Evolutionary conservation across 37 sponge, comb jelly and placozoan genomes (phyloP).

Genomic region (Sycon ciliatum): DNA sequence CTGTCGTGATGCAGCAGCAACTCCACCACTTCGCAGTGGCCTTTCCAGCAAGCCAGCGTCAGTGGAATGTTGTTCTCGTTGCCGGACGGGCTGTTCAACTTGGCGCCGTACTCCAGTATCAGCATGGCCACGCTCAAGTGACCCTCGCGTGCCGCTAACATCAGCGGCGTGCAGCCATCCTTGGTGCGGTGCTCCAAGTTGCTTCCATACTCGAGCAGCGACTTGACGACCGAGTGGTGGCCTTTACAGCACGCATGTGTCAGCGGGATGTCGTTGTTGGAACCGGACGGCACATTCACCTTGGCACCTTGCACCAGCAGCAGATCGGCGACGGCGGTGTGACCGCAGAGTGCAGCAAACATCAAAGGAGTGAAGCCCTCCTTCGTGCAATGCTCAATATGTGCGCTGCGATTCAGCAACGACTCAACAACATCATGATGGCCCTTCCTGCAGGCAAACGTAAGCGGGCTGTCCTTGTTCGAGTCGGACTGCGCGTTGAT

Average conservation of each 20-base stretch:
- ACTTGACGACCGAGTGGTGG: slow-evolving; percentile 47
- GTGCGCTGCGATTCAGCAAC: slow-evolving; percentile 67
- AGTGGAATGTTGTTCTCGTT: slow-evolving; percentile 94
- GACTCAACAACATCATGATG: slow-evolving; percentile 91
- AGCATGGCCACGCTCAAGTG: slow-evolving; percentile 35
- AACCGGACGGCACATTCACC: slow-evolving; percentile 59
- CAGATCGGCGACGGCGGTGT: slow-evolving; percentile 57
- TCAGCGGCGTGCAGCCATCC: slow-evolving; percentile 97
- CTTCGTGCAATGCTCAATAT: slow-evolving; percentile 95
- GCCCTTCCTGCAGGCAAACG: slow-evolving; percentile 99
- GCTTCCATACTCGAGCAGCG: slow-evolving; percentile 61
- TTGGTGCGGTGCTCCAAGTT: slow-evolving; percentile 90
- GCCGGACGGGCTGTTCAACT: slow-evolving; percentile 85
- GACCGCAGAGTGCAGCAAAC: slow-evolving; percentile 97
- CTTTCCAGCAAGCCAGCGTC: slow-evolving; percentile 96
- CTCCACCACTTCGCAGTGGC: slow-evolving; percentile 81
- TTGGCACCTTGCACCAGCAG: slow-evolving; percentile 22
- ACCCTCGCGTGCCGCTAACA: slow-evolving; percentile 80
- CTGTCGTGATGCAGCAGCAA: slow-evolving; percentile 69
- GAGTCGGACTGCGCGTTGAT: slow-evolving; percentile 90
- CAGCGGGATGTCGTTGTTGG: slow-evolving; percentile 91
- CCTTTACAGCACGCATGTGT: slow-evolving; percentile 96
- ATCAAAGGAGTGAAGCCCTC: slow-evolving; percentile 95
- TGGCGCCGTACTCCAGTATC: slow-evolving; percentile 43
- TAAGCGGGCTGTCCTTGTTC: slow-evolving; percentile 95